Evolutionary conservation across 2,797 vertebrate genomes (phyloP), one percentile per base, ranked within the genome.

Genomic region (Labroides dimidiatus): DNA sequence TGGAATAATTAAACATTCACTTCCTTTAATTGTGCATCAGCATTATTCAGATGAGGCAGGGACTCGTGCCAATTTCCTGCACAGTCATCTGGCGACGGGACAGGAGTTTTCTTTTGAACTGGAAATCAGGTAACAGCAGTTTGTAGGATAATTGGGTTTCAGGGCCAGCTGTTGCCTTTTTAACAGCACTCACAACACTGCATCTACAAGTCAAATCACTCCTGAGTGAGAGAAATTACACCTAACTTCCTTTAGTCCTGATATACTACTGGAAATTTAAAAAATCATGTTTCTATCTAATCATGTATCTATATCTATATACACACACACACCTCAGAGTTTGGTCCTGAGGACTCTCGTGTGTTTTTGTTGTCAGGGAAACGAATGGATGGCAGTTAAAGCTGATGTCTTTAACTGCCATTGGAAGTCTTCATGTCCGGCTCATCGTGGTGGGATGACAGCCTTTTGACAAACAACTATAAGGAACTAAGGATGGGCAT

Each of bases 101-200:
- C 58, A 72, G 53, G 10, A 58, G 13, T 54, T 33, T 66, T 68
- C 64, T 58, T 81, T 84, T 79, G 65, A 84, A 74, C 74, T 65
- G 50, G 44, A 68, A 70, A 66, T 44, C 51, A 77, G 78, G 72
- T 79, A 64, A 56, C 65, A 72, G 67, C 53, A 67, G 41, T 73
- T 64, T 69, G 63, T 66, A 53, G 55, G 64, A 66, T 80, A 84
- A 82, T 80, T 82, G 52, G 48, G 24, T 81, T 64, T 72, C 61
- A 33, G 55, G 42, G 45, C 58, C 77, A 87, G 77, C 79, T 84
- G 75, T 68, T 70, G 24, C 36, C 44, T 72, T 75, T 76, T 73
- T 50, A 61, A 54, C 21, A 50, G 17, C n/a, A 61, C 37, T 54
- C 64, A 50, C 39, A 43, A 20, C 36, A 68, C 48, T 47, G 42